Conservation (phyloP, 2,888 invertebrate genomes). For the Druceiella hillmani region DNA sequence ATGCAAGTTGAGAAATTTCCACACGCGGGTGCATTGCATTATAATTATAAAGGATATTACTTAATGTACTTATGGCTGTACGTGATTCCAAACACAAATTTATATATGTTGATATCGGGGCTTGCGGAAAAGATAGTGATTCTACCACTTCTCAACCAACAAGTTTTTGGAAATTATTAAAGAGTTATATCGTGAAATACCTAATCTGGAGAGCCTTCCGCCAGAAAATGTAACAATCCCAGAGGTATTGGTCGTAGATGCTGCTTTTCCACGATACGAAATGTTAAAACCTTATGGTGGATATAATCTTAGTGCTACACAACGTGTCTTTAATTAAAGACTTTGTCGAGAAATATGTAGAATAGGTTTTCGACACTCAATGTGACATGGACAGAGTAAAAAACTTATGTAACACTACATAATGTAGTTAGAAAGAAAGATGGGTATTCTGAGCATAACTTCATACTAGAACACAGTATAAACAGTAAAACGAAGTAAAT, state of each 20-base stretch:
- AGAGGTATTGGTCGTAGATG: constrained; percentile 10
- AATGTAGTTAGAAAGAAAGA: constrained; percentile 11
- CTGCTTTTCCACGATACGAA: constrained; percentile 11
- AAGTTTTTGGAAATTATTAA: constrained; percentile 12
- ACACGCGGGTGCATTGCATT: constrained; percentile 10
- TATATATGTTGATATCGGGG: too few species aligned
- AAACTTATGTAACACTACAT: constrained; percentile 10
- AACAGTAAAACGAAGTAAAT: too few species aligned
- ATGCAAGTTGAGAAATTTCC: constrained; percentile 10
- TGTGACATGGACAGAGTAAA: constrained; percentile 9
- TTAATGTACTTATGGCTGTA: constrained; percentile 12
- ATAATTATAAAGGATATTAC: constrained; percentile 13
- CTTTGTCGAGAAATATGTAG: constrained; percentile 12
- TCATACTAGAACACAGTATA: constrained; percentile 5
- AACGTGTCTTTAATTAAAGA: constrained; percentile 13
- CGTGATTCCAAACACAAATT: constrained; percentile 12
- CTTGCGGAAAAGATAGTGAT: constrained; percentile 15
- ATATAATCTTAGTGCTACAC: constrained; percentile 10
- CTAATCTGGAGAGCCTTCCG: constrained; percentile 9
- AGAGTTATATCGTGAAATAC: too few species aligned
- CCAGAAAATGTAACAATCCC: constrained; percentile 9
- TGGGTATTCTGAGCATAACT: constrained; percentile 10
- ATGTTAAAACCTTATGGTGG: constrained; percentile 12
- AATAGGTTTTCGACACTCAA: constrained; percentile 10
- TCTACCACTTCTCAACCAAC: constrained; percentile 10